These are phyloP conservation scores for Nyctereutes procyonoides DNA, from an alignment of 2,113 vertebrate species.

Conservation along the genomic window DNA sequence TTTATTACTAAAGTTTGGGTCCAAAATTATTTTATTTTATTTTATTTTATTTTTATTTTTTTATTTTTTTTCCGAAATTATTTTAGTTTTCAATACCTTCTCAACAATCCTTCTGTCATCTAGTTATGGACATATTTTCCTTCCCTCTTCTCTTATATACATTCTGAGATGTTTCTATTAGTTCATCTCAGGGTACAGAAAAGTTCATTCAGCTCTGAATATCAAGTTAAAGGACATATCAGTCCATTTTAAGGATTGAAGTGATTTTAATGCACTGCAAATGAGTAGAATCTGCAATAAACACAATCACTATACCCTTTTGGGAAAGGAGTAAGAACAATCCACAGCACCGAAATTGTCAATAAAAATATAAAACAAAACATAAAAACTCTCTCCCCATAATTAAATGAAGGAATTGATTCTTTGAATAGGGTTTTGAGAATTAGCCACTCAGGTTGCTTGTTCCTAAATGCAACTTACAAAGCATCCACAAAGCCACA, in stretches of 20 bases:
- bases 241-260: background rate
- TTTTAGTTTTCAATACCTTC: background rate
- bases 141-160: background rate
- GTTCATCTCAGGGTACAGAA: background rate
- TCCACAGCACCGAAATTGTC: background rate
- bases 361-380: background rate
- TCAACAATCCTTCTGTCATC: background rate
- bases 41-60: no score
- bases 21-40: background rate
- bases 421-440: background rate
- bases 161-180: constrained; percentile 19
- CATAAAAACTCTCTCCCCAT: background rate
- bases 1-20: background rate
- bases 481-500: constrained; percentile 12
- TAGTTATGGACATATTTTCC: background rate
- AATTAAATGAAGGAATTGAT: background rate
- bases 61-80: no score
- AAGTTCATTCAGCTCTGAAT: background rate
- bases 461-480: background rate
- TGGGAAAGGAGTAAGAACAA: background rate
- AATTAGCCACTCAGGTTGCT: background rate
- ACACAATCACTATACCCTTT: background rate
- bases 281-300: background rate
- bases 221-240: constrained; percentile 1
- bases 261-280: background rate